These are phyloP conservation scores for Philopedon plagiatum DNA, from an alignment of 2,888 invertebrate genomes.

Conservation along the genomic window DNA sequence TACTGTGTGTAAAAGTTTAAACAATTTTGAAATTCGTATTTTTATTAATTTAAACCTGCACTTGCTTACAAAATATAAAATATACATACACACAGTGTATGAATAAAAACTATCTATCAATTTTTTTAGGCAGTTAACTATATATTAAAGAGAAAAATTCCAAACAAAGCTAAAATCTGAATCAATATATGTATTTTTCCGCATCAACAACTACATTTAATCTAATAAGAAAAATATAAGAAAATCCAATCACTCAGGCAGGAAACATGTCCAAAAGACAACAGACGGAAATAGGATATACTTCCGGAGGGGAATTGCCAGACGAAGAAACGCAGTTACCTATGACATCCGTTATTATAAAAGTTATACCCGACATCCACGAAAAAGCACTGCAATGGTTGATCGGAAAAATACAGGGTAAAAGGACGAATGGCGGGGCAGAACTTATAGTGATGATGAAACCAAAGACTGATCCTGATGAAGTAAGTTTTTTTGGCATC, in stretches of 20 bases:
- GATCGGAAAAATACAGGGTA: conserved; percentile 71
- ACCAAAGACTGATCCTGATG: conserved; percentile 43
- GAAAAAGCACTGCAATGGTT: conserved; percentile 71
- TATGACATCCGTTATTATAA: conserved; percentile 70
- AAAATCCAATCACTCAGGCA: conserved; percentile 39
- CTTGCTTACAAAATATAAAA: too few species aligned
- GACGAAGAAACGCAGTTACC: conserved; percentile 65
- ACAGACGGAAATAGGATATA: conserved; percentile 49
- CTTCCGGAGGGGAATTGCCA: conserved; percentile 52
- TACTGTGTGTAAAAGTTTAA: too few species aligned
- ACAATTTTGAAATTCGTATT: too few species aligned
- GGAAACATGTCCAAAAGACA: conserved; percentile 60
- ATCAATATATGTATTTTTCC: conserved; percentile 6
- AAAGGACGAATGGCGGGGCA: conserved; percentile 72
- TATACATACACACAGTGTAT: too few species aligned
- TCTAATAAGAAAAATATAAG: conserved; percentile 14
- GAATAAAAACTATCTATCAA: too few species aligned
- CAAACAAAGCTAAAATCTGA: too few species aligned
- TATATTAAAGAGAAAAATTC: too few species aligned
- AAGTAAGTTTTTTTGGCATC: conserved; percentile 53
- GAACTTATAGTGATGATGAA: conserved; percentile 72
- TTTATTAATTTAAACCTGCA: too few species aligned
- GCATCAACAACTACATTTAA: not conserved
- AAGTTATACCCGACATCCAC: conserved; percentile 68
- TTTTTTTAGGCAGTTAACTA: too few species aligned